Evolutionary conservation across 2,888 invertebrate species (phyloP), one percentile per base, ranked within the genome.

Genomic region (Mythimna pallens): DNA sequence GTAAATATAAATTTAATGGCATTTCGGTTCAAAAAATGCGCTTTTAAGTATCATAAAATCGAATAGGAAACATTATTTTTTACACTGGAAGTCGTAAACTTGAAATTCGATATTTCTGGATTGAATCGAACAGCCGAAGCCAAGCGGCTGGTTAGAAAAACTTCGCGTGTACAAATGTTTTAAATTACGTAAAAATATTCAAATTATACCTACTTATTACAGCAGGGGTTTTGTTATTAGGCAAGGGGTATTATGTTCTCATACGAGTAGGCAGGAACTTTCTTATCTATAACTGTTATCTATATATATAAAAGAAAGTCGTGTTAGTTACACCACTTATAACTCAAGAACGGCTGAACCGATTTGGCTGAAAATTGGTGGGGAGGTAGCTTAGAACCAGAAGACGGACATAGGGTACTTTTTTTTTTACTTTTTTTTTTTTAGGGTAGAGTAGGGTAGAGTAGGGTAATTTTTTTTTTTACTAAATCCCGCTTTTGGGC

Each of bases 141-240:
- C 22, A 34, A 17, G 34, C 8, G 2, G 30, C 12, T 22, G 34
- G 47, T 7, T 65, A 55, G 69, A 71, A 84, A 65, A 80, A 70
- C 57, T 66, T 85, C 10, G 83, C 83, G 83, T 83, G 83, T 63
- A 57, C 36, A 47, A 67, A 67, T 69, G 83, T 69, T 73, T 52
- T 85, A 80, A 80, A 84, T 71, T 66, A 70, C 25, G 57, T 17
- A 59, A 68, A 68, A 83, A 67, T 74, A 84, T 84, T 82, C 71
- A 81, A 81, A 84, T 74, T 73, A 47, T 54, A 30, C 54, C 7
- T 63, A 22, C 40, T 12, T 63, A 47, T 40, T 30, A 20, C n/a
- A 7, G 22, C 9, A 8, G 61, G 36, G 64, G 65, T 10, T 40
- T 52, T 70, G 22, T 66, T 65, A 65, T 64, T 66, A 43, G 47